A percentile compares a stretch with the other conserved stretches of the same genome.
phyloP scores from a whole-genome alignment of 1,140 invertebrate genomes.

The Helicoverpa zea region DNA sequence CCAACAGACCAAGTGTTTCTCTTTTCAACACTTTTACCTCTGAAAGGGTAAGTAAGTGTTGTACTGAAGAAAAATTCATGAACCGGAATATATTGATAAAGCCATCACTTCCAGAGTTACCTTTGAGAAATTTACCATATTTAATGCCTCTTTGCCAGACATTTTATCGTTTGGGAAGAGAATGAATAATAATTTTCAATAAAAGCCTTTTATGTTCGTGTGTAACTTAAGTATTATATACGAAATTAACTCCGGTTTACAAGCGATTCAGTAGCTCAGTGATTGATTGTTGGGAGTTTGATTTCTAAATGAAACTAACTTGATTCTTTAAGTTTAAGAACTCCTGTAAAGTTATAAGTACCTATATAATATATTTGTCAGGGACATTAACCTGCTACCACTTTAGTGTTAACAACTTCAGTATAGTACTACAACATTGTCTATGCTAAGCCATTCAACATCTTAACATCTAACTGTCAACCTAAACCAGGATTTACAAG shows the following conservation, averaged over 20 bases:
- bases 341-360: too few species aligned
- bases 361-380: too few species aligned
- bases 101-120: not conserved
- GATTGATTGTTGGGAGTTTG: too few species aligned
- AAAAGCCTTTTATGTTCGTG: too few species aligned
- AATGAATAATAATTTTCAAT: too few species aligned
- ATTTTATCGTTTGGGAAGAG: not conserved
- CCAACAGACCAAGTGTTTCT: not conserved
- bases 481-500: constrained; percentile 4
- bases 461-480: not conserved
- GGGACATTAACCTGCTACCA: too few species aligned
- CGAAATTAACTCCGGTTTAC: too few species aligned
- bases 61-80: not conserved
- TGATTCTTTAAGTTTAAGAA: too few species aligned
- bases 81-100: not conserved
- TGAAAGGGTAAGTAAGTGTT: not conserved
- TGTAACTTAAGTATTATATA: too few species aligned
- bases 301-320: too few species aligned
- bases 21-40: not conserved
- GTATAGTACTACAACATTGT: not conserved
- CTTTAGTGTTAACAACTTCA: too few species aligned
- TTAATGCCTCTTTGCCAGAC: not conserved
- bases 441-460: not conserved
- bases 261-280: too few species aligned
- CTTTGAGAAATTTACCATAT: not conserved